These are phyloP conservation scores for Nyleta sp. DNA, from an alignment of 2,888 invertebrate species.

Conservation along the genomic window DNA sequence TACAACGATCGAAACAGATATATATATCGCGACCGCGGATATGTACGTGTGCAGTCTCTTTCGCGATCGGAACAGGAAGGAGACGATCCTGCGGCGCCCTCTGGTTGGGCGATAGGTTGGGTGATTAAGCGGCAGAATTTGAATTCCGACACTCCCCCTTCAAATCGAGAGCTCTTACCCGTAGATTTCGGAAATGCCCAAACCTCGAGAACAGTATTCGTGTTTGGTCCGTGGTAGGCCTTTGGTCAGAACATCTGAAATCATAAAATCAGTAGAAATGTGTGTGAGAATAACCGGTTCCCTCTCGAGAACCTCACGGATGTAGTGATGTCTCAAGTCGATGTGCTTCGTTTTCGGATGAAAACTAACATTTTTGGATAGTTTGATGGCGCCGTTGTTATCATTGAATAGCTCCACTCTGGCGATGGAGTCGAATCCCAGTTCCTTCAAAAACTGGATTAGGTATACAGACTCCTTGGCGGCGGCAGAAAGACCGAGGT, in stretches of 20 bases:
- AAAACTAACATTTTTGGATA: conserved; percentile 4
- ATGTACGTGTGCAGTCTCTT: too few relatives aligned
- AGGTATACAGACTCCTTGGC: conserved; percentile 32
- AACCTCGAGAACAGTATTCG: not conserved
- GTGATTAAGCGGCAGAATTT: too few relatives aligned
- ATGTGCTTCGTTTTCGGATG: conserved; percentile 42
- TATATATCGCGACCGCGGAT: too few relatives aligned
- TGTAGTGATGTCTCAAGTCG: conserved; percentile 27
- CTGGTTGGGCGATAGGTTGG: too few relatives aligned
- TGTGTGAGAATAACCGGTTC: not conserved
- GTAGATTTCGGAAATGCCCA: too few relatives aligned
- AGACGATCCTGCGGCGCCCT: too few relatives aligned
- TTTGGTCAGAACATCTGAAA: not conserved
- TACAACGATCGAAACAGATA: too few relatives aligned
- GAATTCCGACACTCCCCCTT: too few relatives aligned
- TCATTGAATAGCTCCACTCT: conserved; percentile 20
- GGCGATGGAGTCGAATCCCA: not conserved
- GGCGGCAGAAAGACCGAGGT: conserved; percentile 7
- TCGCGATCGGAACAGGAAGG: too few relatives aligned
- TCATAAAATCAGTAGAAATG: not conserved
- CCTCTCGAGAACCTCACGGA: conserved; percentile 1
- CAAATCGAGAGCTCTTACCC: too few relatives aligned
- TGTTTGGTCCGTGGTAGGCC: not conserved
- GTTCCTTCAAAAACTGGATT: conserved; percentile 14
- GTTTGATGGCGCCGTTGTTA: conserved; percentile 26